Conservation (phyloP, 2,113 vertebrate genomes). For the Petaurus breviceps region DNA sequence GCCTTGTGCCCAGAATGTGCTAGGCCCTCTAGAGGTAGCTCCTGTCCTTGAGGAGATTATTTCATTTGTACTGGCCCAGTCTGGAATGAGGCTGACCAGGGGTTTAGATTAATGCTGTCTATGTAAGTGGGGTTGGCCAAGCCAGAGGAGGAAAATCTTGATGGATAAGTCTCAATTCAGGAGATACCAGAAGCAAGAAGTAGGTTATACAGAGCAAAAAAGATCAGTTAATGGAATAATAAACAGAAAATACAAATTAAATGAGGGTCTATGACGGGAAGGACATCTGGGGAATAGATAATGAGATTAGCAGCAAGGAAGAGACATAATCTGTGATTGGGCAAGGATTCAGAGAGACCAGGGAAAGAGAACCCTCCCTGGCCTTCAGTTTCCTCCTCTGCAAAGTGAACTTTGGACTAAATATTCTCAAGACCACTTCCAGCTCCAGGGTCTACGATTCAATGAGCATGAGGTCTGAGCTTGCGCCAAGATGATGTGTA, state of each 20-base stretch:
- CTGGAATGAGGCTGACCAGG: too few species aligned
- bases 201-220: neutral
- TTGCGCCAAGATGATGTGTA: neutral
- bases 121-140: neutral
- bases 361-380: neutral
- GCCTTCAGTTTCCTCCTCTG: neutral
- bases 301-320: neutral
- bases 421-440: neutral
- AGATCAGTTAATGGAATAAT: neutral
- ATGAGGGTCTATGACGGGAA: neutral
- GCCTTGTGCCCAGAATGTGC: neutral
- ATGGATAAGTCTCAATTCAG: neutral
- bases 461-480: neutral
- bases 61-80: neutral
- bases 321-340: neutral
- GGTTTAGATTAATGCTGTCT: neutral
- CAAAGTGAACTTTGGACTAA: neutral
- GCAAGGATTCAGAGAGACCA: neutral
- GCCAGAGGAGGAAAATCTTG: neutral
- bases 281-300: neutral
- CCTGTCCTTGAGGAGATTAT: neutral
- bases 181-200: neutral
- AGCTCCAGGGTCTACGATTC: neutral
- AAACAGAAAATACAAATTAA: neutral
- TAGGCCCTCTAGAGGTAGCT: neutral